Evolutionary conservation across 2,888 invertebrate species (phyloP), one percentile per base, ranked within the genome.

Genomic region (Dilophus febrilis): DNA sequence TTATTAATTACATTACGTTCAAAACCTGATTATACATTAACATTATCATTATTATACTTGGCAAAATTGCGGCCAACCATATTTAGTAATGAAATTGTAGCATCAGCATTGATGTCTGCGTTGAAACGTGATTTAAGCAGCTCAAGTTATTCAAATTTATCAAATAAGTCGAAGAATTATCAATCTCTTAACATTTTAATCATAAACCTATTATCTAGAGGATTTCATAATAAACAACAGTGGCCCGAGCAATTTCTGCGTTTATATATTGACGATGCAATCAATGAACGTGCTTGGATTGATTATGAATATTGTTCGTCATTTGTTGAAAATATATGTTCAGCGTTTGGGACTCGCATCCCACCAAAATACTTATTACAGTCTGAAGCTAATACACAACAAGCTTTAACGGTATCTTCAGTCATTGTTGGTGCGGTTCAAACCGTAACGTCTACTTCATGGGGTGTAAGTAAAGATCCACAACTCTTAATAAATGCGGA

Each of bases 241-340:
- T 95, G 94, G 95, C 92, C 94, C 0, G 90, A 92, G 55, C 68
- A 74, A 40, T 90, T 94, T 65, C 74, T 94, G 2, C 87, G 85
- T 77, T 72, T 87, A 0, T 95, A 90, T 58, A 78, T 94, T 43
- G 95, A 97, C 54, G 95, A 97, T 65, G 87, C 92, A 0, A 65
- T 91, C 2, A 88, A 86, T 33, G 95, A 97, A 53, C 70, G 94
- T 29, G 72, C 84, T 47, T 95, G 95, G 90, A 87, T 94, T 16
- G 95, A 95, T 56, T 78, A 84, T 50, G 76, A 84, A 0, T 84
- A 87, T 63, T 92, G 92, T 57, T 82, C 83, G 53, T 78, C 82
- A 17, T 83, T 94, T 56, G 86, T 90, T 1, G 87, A 90, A 50
- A 95, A 94, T 58, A 81, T 95, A 37, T 68, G 82, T 40, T 83